A percentile compares a stretch with the other conserved stretches of the same genome.
Evolutionary conservation across 1,140 invertebrate species (phyloP).

Genomic region (Drosophila pseudoobscura): DNA sequence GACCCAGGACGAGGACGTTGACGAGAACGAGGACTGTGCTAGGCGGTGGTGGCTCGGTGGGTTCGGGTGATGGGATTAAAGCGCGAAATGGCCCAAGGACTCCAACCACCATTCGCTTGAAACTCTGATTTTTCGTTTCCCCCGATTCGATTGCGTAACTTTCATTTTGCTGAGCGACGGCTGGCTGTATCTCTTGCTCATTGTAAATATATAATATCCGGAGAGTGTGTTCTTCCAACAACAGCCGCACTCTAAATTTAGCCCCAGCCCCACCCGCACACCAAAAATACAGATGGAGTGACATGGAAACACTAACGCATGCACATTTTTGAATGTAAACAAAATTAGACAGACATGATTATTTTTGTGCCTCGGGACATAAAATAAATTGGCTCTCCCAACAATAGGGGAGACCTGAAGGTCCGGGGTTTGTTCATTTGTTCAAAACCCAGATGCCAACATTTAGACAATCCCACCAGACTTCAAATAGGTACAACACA

Average conservation of each 20-base stretch:
- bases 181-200: constrained; percentile 7
- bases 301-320: constrained; percentile 68
- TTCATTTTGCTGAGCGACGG: constrained; percentile 22
- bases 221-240: constrained; percentile 48
- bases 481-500: too few relatives aligned
- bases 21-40: not conserved
- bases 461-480: too few relatives aligned
- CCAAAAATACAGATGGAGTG: constrained; percentile 6
- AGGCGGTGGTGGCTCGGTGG: not conserved
- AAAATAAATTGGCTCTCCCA: constrained; percentile 78
- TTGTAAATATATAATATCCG: constrained; percentile 74
- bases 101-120: constrained; percentile 2
- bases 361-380: constrained; percentile 78
- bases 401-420: too few relatives aligned
- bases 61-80: constrained; percentile 20
- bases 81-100: constrained; percentile 68
- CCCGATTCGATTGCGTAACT: constrained; percentile 76
- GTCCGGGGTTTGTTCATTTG: too few relatives aligned
- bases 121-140: constrained; percentile 62
- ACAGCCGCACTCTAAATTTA: constrained; percentile 79
- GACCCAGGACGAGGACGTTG: not conserved
- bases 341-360: constrained; percentile 82
- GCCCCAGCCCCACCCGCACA: constrained; percentile 47
- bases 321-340: constrained; percentile 81
- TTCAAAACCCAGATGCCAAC: too few relatives aligned